Conservation (phyloP, 1,140 invertebrate genomes). For the Manduca sexta region DNA sequence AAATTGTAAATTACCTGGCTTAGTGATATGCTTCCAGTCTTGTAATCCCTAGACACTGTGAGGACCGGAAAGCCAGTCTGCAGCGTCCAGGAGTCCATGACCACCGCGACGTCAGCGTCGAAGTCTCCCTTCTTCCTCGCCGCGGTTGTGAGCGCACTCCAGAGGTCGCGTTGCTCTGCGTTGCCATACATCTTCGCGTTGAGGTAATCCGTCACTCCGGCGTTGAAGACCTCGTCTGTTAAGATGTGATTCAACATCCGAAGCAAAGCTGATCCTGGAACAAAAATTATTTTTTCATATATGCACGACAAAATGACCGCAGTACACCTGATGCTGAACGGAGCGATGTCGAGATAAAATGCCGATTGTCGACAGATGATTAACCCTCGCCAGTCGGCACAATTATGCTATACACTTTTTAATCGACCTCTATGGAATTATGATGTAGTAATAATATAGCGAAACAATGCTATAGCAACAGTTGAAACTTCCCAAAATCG, state of each 20-base stretch:
- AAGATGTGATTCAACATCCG: conserved; percentile 96
- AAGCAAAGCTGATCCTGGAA: conserved; percentile 91
- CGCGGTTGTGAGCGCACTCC: conserved; percentile 85
- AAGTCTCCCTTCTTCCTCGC: conserved; percentile 78
- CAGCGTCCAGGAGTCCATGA: conserved; percentile 94
- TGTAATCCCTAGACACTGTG: conserved; percentile 80
- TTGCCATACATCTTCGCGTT: conserved; percentile 82
- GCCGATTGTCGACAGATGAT: no score
- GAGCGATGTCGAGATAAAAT: no score
- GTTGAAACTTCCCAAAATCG: no score
- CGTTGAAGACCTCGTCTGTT: conserved; percentile 87
- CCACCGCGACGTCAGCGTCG: conserved; percentile 77
- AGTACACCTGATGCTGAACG: no score
- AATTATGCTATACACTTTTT: no score
- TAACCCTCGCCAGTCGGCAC: no score
- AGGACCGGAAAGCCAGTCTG: conserved; percentile 91
- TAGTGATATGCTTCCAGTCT: conserved; percentile 71
- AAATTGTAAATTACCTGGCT: conserved; percentile 34
- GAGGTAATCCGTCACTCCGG: conserved; percentile 85
- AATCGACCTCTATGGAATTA: no score
- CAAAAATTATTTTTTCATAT: neutral
- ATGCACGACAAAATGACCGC: no score
- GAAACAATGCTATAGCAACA: no score
- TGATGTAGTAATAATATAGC: no score
- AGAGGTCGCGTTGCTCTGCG: conserved; percentile 90